Evolutionary conservation across 2,888 invertebrate genomes (phyloP).

Genomic region (Xylocampa areola): DNA sequence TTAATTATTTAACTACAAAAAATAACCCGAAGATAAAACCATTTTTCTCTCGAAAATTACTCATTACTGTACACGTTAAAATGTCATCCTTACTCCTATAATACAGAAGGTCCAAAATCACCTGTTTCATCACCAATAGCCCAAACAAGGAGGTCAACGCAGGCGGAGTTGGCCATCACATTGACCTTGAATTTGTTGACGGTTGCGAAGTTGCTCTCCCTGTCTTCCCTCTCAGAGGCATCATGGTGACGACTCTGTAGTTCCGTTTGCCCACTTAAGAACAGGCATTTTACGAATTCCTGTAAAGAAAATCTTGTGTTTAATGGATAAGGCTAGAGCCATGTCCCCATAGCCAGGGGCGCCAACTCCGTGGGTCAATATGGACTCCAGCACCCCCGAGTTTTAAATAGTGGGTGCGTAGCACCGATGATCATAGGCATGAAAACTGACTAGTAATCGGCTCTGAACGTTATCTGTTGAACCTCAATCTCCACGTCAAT

Average conservation of each 20-base stretch:
- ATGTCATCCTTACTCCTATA: constrained; percentile 2
- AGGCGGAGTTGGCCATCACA: constrained; percentile 99
- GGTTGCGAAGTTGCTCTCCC: constrained; percentile 94
- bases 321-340: too few species aligned
- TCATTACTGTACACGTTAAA: neutral
- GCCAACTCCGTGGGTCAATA: too few species aligned
- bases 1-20: too few species aligned
- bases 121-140: constrained; percentile 99
- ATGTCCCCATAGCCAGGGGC: too few species aligned
- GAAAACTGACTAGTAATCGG: too few species aligned
- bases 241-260: constrained; percentile 96
- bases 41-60: neutral
- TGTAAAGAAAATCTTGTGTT: constrained; percentile 77
- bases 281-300: constrained; percentile 96
- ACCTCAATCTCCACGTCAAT: too few species aligned
- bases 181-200: constrained; percentile 98
- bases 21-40: neutral
- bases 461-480: too few species aligned
- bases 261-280: constrained; percentile 97
- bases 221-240: constrained; percentile 94
- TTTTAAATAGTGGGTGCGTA: too few species aligned
- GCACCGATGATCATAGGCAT: too few species aligned
- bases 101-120: constrained; percentile 74
- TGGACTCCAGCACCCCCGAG: too few species aligned
- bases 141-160: constrained; percentile 99